Conservation (phyloP, 2,888 invertebrate species). For the Patella depressa region DNA sequence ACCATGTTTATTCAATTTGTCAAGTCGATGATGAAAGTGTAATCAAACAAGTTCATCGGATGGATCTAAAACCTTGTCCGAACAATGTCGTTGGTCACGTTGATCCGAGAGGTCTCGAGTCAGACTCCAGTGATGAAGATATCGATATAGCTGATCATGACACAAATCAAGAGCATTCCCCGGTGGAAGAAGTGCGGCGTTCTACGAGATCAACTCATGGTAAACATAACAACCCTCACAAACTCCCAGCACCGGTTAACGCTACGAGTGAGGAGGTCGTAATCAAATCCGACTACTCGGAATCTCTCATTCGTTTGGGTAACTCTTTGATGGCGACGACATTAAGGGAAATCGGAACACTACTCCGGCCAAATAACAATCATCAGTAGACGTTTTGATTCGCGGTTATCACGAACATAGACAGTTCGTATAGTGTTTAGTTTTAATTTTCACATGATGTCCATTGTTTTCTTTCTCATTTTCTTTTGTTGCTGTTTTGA, state of each 20-base stretch:
- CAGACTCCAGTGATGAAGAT: too few relatives aligned
- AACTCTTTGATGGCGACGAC: background rate
- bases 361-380: background rate
- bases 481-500: too few relatives aligned
- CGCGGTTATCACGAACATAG: too few relatives aligned
- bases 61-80: conserved; percentile 9
- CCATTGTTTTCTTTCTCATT: too few relatives aligned
- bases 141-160: too few relatives aligned
- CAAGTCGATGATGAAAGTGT: conserved; percentile 13
- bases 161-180: too few relatives aligned
- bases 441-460: too few relatives aligned
- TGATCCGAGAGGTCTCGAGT: too few relatives aligned
- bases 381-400: background rate
- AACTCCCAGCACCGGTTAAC: background rate
- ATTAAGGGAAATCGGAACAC: background rate
- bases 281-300: background rate
- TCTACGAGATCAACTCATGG: background rate
- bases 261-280: background rate
- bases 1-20: conserved; percentile 17
- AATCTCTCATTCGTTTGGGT: background rate
- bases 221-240: background rate
- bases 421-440: too few relatives aligned
- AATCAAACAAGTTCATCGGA: conserved; percentile 12
- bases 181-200: too few relatives aligned
- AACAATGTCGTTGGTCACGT: background rate